A percentile compares a stretch with the other conserved stretches of the same genome.
Conservation (phyloP, 2,888 invertebrate genomes). For the Odontothrips loti region DNA sequence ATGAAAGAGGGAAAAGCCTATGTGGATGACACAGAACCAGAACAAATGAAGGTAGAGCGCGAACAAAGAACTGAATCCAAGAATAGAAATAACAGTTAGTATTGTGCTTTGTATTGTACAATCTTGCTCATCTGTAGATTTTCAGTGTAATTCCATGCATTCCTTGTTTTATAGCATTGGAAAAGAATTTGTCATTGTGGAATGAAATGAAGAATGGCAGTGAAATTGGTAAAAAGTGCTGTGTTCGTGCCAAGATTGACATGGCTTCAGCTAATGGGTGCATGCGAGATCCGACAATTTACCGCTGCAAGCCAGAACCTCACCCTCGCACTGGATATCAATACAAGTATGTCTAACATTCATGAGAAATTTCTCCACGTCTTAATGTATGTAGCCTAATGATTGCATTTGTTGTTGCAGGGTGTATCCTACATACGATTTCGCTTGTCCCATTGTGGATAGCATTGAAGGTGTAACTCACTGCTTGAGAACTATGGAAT, state of each 20-base stretch:
- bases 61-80: constrained; percentile 81
- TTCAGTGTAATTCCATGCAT: constrained; percentile 29
- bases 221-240: constrained; percentile 75
- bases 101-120: neutral
- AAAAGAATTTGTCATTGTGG: constrained; percentile 86
- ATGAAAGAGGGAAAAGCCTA: constrained; percentile 88
- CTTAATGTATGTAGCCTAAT: neutral
- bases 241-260: constrained; percentile 95
- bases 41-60: constrained; percentile 90
- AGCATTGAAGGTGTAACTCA: constrained; percentile 96
- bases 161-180: constrained; percentile 54
- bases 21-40: constrained; percentile 93
- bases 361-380: constrained; percentile 27
- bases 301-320: constrained; percentile 67
- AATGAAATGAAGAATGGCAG: constrained; percentile 89
- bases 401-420: constrained; percentile 50
- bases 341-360: constrained; percentile 70
- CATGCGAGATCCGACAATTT: constrained; percentile 96
- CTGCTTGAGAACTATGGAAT: constrained; percentile 95
- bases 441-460: constrained; percentile 99
- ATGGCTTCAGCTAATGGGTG: constrained; percentile 96
- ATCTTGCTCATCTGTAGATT: neutral
- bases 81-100: constrained; percentile 78
- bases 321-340: constrained; percentile 91
- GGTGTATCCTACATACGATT: constrained; percentile 99